Evolutionary conservation across 2,113 vertebrate genomes (phyloP), one percentile per base, ranked within the genome.

Genomic region (Uria aalge): DNA sequence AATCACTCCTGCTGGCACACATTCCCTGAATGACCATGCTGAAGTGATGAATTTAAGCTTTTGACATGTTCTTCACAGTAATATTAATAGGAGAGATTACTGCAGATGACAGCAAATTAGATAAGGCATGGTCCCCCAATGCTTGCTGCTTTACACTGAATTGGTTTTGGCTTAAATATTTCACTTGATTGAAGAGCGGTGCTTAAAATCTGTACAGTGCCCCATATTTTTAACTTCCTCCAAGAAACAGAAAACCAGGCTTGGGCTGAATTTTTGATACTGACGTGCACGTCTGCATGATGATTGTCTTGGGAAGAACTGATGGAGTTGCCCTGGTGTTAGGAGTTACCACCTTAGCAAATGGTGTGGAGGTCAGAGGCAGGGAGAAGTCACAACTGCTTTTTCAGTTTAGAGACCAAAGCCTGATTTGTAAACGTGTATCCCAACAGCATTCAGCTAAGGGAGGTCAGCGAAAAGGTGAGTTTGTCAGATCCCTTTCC

Each of bases 171-270:
- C 43, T 21, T 92, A 91, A 91, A 67, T 86, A 94, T 96, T 96
- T 97, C 94, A 82, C 40, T 94, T 96, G 73, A 92, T 85, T 93
- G 88, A 96, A 92, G 63, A 96, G 55, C 15, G 8, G n/a, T 48
- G 4, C 57, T 90, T 84, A 68, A 92, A 96, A 76, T 60, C 62
- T 79, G 7, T 79, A 27, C 16, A 48, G 56, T 45, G 43, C 17
- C 40, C 57, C 22, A 27, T 91, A 77, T 74, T 77, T 93, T 83
- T 40, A 91, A 68, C 20, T 36, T 66, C 9, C 40, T 81, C 4
- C 27, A 69, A 77, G 59, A 71, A 77, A 43, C 4, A 56, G 34
- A 73, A 93, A 71, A 74, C 13, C 11, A 52, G 32, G 32, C 55
- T 71, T 47, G 9, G 40, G 38, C n/a, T 84, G 8, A 57, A 64